Conservation (phyloP, 2,113 vertebrate species). For the Sinocyclocheilus maitianheensis region DNA sequence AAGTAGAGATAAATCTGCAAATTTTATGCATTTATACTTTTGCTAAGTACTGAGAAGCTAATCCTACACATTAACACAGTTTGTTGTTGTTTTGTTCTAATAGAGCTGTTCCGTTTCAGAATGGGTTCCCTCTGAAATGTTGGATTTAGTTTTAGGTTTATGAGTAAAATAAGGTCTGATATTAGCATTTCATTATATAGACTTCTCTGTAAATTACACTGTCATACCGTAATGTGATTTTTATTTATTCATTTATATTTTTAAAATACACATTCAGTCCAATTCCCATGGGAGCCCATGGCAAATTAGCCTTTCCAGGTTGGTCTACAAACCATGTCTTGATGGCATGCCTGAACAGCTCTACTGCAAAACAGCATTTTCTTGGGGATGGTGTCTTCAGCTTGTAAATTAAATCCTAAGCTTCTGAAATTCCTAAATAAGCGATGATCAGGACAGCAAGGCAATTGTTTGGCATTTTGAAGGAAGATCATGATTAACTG, state of each 20-base stretch:
- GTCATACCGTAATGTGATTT: background rate
- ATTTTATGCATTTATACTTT: no score
- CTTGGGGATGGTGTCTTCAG: no score
- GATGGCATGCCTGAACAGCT: background rate
- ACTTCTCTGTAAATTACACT: background rate
- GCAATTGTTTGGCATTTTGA: constrained; percentile 51
- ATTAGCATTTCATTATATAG: background rate
- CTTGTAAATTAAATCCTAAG: no score
- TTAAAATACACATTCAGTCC: background rate
- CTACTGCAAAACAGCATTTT: background rate
- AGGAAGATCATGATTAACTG: background rate
- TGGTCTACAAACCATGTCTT: background rate
- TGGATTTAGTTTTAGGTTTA: background rate
- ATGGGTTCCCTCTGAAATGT: background rate
- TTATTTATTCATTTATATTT: no score
- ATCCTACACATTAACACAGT: no score
- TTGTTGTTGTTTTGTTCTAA: no score
- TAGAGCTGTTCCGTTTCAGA: background rate
- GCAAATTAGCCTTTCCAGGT: background rate
- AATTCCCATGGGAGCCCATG: background rate
- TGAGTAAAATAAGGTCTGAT: background rate
- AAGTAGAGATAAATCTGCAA: background rate
- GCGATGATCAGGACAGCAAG: background rate
- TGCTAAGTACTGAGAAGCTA: no score
- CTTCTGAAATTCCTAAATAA: background rate